These are phyloP conservation scores for Chrysocyon brachyurus DNA, from an alignment of 2,797 vertebrate genomes.

Conservation along the genomic window DNA sequence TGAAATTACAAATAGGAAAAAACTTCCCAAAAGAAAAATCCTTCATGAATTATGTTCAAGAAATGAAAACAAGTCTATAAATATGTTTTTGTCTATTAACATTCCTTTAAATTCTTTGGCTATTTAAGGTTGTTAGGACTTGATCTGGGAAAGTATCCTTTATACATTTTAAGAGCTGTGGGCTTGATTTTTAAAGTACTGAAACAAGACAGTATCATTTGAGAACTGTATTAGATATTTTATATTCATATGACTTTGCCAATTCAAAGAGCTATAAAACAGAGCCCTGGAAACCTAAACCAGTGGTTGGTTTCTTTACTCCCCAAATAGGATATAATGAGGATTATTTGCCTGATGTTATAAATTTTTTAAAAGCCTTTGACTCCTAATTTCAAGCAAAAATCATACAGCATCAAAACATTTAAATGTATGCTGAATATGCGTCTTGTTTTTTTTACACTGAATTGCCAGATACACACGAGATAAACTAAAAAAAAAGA, in stretches of 20 bases:
- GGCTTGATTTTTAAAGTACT: constrained; percentile 16
- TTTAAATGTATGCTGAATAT: neutral
- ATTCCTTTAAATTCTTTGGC: constrained; percentile 25
- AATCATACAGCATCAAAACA: constrained; percentile 39
- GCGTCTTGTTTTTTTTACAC: neutral
- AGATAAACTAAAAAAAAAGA: constrained; percentile 22
- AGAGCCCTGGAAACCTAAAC: neutral
- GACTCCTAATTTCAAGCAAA: constrained; percentile 50
- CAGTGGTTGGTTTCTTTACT: neutral
- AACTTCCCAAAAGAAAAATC: constrained; percentile 8
- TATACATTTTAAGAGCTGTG: neutral
- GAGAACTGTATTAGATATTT: constrained; percentile 27
- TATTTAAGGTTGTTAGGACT: neutral
- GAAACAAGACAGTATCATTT: constrained; percentile 17
- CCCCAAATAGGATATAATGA: neutral
- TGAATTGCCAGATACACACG: neutral
- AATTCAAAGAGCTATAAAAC: constrained; percentile 54
- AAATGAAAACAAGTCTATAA: constrained; percentile 10
- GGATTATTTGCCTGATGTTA: constrained; percentile 8
- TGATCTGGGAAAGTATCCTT: neutral
- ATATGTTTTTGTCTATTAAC: neutral
- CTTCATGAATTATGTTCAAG: neutral
- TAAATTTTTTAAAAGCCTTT: neutral
- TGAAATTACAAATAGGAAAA: constrained; percentile 33
- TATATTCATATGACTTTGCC: constrained; percentile 32